Evolutionary conservation across 2,113 vertebrate genomes (phyloP), one percentile per base, ranked within the genome.

Genomic region (Xiphorhynchus elegans): DNA sequence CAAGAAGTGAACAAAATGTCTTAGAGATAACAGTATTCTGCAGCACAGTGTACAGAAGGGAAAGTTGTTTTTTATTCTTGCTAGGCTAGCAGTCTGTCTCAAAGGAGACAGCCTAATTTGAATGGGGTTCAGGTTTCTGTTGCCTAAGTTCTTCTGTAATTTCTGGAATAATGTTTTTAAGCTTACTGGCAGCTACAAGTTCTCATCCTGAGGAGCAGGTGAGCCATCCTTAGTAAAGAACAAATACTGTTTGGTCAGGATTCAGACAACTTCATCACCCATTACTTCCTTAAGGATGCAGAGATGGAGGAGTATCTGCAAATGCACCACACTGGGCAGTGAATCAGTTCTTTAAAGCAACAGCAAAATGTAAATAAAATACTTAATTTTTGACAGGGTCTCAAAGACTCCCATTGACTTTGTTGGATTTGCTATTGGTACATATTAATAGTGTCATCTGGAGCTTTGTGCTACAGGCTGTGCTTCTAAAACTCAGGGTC

Each of bases 101-200:
- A 84, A 39, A 90, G 79, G 90, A 93, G 49, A 46, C 64, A 29
- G 73, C 59, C 64, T 95, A 49, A 92, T 97, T 93, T 94, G 91
- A 94, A 92, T 93, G 88, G 79, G 76, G 46, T 82, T 88, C 94
- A 72, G 74, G 62, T 84, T 90, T 88, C 67, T 76, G 37, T 60
- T 73, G 68, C 76, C 50, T n/a, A 56, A 68, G 58, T 91, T 95
- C 62, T 76, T 46, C 75, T 87, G 46, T 56, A 23, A 79, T 90
- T 93, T 77, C 74, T 70, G 49, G 85, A 92, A 83, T 74, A 10
- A 86, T 52, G 52, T 93, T 89, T 90, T 94, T 73, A 95, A 88
- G 79, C 26, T 87, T 13, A 3, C 56, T 83, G 82, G 56, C 69
- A 90, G 62, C 68, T 83, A 14, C 12, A 4, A 9, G 37, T 74